These are phyloP conservation scores for Phalera bucephala DNA, from an alignment of 2,888 invertebrate genomes.

Conservation along the genomic window DNA sequence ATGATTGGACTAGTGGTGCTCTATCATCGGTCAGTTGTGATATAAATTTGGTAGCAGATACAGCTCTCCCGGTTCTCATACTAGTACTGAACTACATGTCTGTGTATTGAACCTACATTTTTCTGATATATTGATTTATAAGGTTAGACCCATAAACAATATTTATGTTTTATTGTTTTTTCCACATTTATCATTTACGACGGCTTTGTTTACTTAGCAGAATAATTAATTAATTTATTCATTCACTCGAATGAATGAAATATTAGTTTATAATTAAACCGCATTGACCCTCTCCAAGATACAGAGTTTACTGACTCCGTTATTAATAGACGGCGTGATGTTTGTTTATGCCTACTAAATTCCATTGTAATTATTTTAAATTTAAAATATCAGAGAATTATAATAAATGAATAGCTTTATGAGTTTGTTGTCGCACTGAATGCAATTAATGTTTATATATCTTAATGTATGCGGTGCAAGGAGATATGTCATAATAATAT, in stretches of 20 bases:
- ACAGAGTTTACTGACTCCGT: slow-evolving; percentile 23
- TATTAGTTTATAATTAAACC: slow-evolving; percentile 18
- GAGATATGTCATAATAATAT: slow-evolving; percentile 15
- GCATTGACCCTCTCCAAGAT: slow-evolving; percentile 9
- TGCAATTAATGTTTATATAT: neutral
- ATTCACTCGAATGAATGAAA: slow-evolving; percentile 12
- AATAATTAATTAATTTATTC: slow-evolving; percentile 9
- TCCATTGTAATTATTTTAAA: slow-evolving; percentile 9
- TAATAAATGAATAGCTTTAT: slow-evolving; percentile 11
- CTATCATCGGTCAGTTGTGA: slow-evolving; percentile 37
- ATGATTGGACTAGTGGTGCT: no score
- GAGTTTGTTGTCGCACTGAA: slow-evolving; percentile 8
- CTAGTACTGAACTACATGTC: no score
- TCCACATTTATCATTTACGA: slow-evolving; percentile 7
- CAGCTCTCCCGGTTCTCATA: slow-evolving; percentile 23
- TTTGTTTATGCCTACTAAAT: slow-evolving; percentile 11
- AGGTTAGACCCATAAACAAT: neutral
- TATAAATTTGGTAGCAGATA: slow-evolving; percentile 43
- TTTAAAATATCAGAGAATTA: slow-evolving; percentile 12
- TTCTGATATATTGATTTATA: neutral
- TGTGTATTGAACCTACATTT: neutral
- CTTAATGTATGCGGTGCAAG: slow-evolving; percentile 7
- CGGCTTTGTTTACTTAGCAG: slow-evolving; percentile 8
- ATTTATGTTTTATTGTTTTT: neutral
- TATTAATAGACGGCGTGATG: slow-evolving; percentile 11